Evolutionary conservation across 2,113 vertebrate species (phyloP), one percentile per base, ranked within the genome.

Genomic region (Boleophthalmus pectinirostris): DNA sequence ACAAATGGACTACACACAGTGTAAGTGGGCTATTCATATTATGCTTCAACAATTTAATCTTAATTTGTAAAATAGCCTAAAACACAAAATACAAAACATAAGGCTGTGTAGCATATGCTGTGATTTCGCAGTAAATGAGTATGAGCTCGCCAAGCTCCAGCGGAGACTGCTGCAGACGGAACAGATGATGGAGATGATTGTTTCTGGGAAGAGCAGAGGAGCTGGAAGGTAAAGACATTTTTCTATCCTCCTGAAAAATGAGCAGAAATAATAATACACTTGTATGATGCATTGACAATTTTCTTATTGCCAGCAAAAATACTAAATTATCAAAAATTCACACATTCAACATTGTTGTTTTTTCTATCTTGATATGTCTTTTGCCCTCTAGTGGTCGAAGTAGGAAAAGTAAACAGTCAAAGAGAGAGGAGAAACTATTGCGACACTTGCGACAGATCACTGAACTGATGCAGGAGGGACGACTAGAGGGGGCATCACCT

Each of bases 381-480:
- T 64, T 82, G 76, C 81, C 73, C 67, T 64, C 74, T 77, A 85
- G 88, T 80, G 82, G 82, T 60, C 89, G 81, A 74, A 82, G 73
- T 77, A 87, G 73, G 90, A 95, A 88, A 84, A 85, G 84, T 67
- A 94, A 92, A 87, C 91, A 90, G 45, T 93, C 93, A 70, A 94
- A 95, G 77, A 95, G 95, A 73, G 96, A 98, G 80, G 95, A 96
- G 84, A 95, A 83, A 72, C 82, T 97, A 66, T 94, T 98, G 47
- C 91, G 90, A 74, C 95, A 97, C 53, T 93, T 98, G 67, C 88
- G 92, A 84, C 95, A 97, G 90, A 96, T 98, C 78, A 95, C 95
- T 9, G 94, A 93, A 45, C 93, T 96, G 80, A 96, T 99, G 91
- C 95, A 96, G 82, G 96, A 98, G 82, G 94, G 95, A 24, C 95